A percentile compares a stretch with the other conserved stretches of the same genome.
phyloP scores from a whole-genome alignment of 2,113 vertebrate species.

The Spilogale gracilis region DNA sequence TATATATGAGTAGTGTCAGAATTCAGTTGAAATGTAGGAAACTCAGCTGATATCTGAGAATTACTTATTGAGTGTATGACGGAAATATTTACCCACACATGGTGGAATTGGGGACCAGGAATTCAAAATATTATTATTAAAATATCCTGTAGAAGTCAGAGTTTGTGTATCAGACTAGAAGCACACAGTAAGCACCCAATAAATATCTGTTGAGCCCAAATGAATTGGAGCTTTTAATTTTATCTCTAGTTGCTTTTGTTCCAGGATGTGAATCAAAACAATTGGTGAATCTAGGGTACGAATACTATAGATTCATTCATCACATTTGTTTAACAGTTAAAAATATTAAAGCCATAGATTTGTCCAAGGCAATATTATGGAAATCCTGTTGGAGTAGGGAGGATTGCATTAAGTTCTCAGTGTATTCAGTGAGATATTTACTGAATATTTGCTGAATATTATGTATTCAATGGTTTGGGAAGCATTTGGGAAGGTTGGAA shows the following conservation, averaged over 20 bases:
- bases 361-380: not conserved
- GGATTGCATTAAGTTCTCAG: not conserved
- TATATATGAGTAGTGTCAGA: not conserved
- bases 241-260: slow-evolving; percentile 2
- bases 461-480: not conserved
- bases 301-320: slow-evolving; percentile 34
- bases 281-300: not conserved
- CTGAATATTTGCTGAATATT: not conserved
- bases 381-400: not conserved
- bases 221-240: not conserved
- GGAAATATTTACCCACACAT: not conserved
- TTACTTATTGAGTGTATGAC: not conserved
- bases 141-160: slow-evolving; percentile 49
- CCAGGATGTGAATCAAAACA: not conserved
- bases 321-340: slow-evolving; percentile 18
- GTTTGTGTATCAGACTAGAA: not conserved
- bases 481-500: not conserved
- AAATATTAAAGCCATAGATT: not conserved
- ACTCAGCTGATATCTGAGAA: not conserved
- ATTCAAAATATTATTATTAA: not conserved
- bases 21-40: not conserved
- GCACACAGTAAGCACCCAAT: not conserved
- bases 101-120: not conserved
- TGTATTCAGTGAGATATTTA: not conserved
- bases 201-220: not conserved